Evolutionary conservation across 2,888 invertebrate genomes (phyloP).

Genomic region (Chrysolina haemoptera): DNA sequence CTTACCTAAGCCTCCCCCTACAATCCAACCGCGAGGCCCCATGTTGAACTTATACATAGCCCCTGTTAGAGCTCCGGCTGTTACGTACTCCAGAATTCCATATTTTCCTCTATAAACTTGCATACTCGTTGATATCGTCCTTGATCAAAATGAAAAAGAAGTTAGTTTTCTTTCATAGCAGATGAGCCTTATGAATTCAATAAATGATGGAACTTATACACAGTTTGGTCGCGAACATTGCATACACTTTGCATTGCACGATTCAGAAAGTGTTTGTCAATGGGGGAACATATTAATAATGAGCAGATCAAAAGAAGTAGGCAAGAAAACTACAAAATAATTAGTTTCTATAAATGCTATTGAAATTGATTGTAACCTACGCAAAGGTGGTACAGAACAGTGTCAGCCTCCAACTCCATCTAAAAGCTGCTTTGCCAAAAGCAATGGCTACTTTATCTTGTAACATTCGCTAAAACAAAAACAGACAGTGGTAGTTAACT

Average conservation of each 20-base stretch:
- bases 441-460: constrained; percentile 80
- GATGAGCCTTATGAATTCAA: too few relatives aligned
- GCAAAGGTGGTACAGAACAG: constrained; percentile 79
- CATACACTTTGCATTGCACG: too few relatives aligned
- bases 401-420: constrained; percentile 80
- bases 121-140: constrained; percentile 76
- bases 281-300: too few relatives aligned
- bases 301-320: too few relatives aligned
- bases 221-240: too few relatives aligned
- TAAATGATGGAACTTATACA: too few relatives aligned
- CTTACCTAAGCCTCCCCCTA: constrained; percentile 79
- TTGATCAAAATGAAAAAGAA: constrained; percentile 66
- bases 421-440: constrained; percentile 81
- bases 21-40: constrained; percentile 79
- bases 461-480: constrained; percentile 75
- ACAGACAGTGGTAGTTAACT: not conserved
- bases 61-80: constrained; percentile 79
- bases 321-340: too few relatives aligned
- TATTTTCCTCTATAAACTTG: constrained; percentile 79
- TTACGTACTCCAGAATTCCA: constrained; percentile 77
- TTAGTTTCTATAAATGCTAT: too few relatives aligned
- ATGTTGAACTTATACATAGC: constrained; percentile 78
- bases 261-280: too few relatives aligned
- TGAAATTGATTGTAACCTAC: constrained; percentile 69
- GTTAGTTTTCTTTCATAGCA: too few relatives aligned